Conservation (phyloP, 2,888 invertebrate species). For the Pyrgus malvae region DNA sequence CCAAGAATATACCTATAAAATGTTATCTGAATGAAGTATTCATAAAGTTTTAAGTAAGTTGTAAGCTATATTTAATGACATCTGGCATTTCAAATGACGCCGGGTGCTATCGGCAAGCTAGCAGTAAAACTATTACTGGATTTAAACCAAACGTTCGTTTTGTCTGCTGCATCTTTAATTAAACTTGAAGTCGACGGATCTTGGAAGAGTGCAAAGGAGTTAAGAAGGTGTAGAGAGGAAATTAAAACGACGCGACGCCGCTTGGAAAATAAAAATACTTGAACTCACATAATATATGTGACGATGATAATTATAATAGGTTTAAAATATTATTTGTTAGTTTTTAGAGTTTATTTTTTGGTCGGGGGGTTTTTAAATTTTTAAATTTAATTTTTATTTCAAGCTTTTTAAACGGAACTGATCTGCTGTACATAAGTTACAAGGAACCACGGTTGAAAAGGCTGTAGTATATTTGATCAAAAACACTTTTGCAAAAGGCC, state of each 20-base stretch:
- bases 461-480: too few relatives aligned
- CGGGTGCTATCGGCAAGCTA: neutral
- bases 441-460: too few relatives aligned
- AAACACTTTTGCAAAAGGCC: too few relatives aligned
- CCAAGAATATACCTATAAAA: neutral
- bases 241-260: neutral
- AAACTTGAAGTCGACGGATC: slow-evolving; percentile 34
- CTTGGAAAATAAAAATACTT: too few relatives aligned
- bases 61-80: slow-evolving; percentile 21
- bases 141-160: slow-evolving; percentile 34
- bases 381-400: too few relatives aligned
- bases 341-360: too few relatives aligned
- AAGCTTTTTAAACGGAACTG: too few relatives aligned
- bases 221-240: neutral
- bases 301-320: too few relatives aligned
- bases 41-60: slow-evolving; percentile 12
- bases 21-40: neutral
- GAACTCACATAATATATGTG: too few relatives aligned
- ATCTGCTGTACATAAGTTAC: too few relatives aligned
- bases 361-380: too few relatives aligned
- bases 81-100: neutral
- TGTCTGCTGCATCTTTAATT: slow-evolving; percentile 40
- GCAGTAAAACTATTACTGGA: slow-evolving; percentile 32
- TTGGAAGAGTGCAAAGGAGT: slow-evolving; percentile 15
- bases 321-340: too few relatives aligned